Evolutionary conservation across 2,113 vertebrate genomes (phyloP).

Genomic region (Protomyctophum bolini): DNA sequence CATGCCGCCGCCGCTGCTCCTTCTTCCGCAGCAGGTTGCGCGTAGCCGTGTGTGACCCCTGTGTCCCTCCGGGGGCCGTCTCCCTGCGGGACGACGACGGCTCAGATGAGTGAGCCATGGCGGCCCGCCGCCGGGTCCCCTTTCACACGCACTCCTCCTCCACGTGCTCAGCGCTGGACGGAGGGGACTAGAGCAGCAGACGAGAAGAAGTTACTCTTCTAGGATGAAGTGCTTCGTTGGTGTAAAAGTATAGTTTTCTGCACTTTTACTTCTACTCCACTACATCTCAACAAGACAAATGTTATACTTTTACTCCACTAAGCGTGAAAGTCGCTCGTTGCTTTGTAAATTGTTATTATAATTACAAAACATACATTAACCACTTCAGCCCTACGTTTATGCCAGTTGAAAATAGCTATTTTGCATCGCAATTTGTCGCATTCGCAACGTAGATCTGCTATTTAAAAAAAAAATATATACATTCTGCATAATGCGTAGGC

Average conservation of each 20-base stretch:
- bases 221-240: too few species aligned
- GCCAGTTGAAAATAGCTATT: too few species aligned
- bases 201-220: neutral
- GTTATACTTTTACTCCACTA: neutral
- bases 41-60: slow-evolving; percentile 84
- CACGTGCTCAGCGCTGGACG: slow-evolving; percentile 54
- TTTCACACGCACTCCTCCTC: slow-evolving; percentile 62
- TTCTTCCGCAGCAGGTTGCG: slow-evolving; percentile 85
- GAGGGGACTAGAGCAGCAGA: slow-evolving; percentile 39
- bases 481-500: too few species aligned
- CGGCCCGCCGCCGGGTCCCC: slow-evolving; percentile 47
- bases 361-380: too few species aligned
- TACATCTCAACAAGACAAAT: neutral
- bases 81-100: slow-evolving; percentile 67
- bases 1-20: slow-evolving; percentile 83
- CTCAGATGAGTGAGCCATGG: slow-evolving; percentile 87
- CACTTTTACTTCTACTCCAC: too few species aligned
- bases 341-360: too few species aligned
- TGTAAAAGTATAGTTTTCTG: too few species aligned
- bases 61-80: slow-evolving; percentile 72
- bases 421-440: too few species aligned
- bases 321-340: too few species aligned
- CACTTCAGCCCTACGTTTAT: too few species aligned
- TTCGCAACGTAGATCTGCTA: too few species aligned
- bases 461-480: too few species aligned